Conservation (phyloP, 1,140 invertebrate species). For the Lycorma delicatula region DNA sequence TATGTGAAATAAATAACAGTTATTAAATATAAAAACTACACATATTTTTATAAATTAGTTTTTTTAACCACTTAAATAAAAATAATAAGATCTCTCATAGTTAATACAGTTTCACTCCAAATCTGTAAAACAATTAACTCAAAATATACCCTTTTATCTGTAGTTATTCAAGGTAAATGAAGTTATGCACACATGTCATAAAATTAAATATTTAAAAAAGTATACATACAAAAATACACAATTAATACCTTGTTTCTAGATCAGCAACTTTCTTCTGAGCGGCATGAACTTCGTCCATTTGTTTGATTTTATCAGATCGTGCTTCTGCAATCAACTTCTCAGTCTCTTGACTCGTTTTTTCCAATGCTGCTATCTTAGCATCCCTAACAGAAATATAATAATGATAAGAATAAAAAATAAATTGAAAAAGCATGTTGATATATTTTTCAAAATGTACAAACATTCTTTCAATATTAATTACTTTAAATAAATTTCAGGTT, state of each 20-base stretch:
- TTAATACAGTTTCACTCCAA: too few relatives aligned
- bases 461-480: neutral
- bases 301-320: constrained; percentile 72
- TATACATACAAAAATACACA: too few relatives aligned
- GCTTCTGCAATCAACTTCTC: constrained; percentile 80
- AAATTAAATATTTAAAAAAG: neutral
- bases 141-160: too few relatives aligned
- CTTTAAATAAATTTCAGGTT: neutral
- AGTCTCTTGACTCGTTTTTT: constrained; percentile 77
- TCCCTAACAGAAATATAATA: constrained; percentile 47
- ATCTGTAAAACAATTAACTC: too few relatives aligned
- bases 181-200: neutral
- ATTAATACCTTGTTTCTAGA: constrained; percentile 70
- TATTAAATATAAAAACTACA: neutral
- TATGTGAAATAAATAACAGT: constrained; percentile 8
- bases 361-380: constrained; percentile 74
- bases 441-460: neutral
- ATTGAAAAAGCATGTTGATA: neutral
- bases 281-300: constrained; percentile 77
- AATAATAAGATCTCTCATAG: too few relatives aligned
- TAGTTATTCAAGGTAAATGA: neutral
- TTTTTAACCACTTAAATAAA: too few relatives aligned
- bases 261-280: constrained; percentile 76
- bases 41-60: too few relatives aligned
- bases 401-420: too few relatives aligned